Evolutionary conservation across 2,113 vertebrate species (phyloP), one percentile per base, ranked within the genome.

Genomic region (Muntiacus muntjak): DNA sequence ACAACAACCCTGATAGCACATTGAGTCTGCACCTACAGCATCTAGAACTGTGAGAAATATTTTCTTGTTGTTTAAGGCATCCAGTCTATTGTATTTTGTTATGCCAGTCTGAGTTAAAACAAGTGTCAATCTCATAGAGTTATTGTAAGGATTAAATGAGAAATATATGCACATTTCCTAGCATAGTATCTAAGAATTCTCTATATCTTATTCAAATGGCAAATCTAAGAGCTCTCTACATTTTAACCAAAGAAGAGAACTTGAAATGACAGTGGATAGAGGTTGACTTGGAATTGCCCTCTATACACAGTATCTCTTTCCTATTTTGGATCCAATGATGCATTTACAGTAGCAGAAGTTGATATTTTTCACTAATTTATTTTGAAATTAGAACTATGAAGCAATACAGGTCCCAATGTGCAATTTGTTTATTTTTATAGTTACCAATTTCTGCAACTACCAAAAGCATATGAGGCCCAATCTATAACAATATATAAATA

Each of bases 361-460:
- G 11, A 17, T 57, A 50, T n/a, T 88, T 71, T 87, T 58, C 19
- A 36, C 55, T 62, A 43, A 83, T 95, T 78, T 86, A 40, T 60
- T 95, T 84, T 95, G 40, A 88, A 94, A 52, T 79, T 71, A 58
- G 40, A 94, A 84, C 87, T 55, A 15, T 92, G 36, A 96, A 74
- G 28, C 57, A 79, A 60, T 62, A 89, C 6, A 30, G 62, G 17
- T 62, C 17, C 19, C 30, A 78, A 7, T 33, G 26, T n/a, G 7
- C 10, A 86, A 23, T 67, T 82, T 76, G 54, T 76, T 86, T 95
- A 47, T 55, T 96, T 85, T 82, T 47, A 28, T 62, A 62, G 36
- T 33, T 64, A 82, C n/a, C 28, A 90, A 54, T 50, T 97, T 85
- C 55, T 47, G 17, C 60, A 79, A 36, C 43, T 85, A 82, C 40